Evolutionary conservation across 2,888 invertebrate genomes (phyloP), one percentile per base, ranked within the genome.

Genomic region (Stegophylla sp.): DNA sequence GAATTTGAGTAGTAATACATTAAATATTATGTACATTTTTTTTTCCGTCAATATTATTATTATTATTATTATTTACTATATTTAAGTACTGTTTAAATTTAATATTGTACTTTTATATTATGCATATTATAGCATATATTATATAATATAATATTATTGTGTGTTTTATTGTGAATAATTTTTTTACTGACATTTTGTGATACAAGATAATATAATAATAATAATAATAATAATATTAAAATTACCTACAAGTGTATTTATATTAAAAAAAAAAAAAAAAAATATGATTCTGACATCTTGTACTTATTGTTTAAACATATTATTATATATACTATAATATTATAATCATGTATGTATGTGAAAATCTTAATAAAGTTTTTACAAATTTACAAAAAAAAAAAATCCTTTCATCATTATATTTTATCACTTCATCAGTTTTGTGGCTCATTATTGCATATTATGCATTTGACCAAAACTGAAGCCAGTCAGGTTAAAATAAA

Each of bases 151-250:
- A 5, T 79, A 69, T 43, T 28, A 71, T 41, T 61, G 59, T 79
- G 69, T 79, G 69, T 79, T 79, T 79, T 79, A 71, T 79, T 79
- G 69, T 79, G 77, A 77, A 77, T 77, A 77, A 51, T 79, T 71
- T 79, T n/a, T 79, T 71, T 79, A 79, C 79, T 79, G 79, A 71
- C 71, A 34, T 71, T 79, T 79, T 79, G 79, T 79, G 79, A 79
- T 79, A 71, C 66, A 23, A 76, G 75, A 66, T 66, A n/a, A n/a
- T 53, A 76, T 76, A 76, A 66, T 66, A 66, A 64, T 76, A 76
- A 66, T 53, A 76, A 76, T 76, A 66, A 64, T 76, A 76, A 76
- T 53, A 76, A 76, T 76, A 66, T 66, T 76, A 76, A 76, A 43
- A 76, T 76, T 76, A 76, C 53, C 64, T 76, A 53, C 53, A 66